Evolutionary conservation across 53 echinoderm and acorn worm genomes (phyloP).

Genomic region (Echinarachnius parma): DNA sequence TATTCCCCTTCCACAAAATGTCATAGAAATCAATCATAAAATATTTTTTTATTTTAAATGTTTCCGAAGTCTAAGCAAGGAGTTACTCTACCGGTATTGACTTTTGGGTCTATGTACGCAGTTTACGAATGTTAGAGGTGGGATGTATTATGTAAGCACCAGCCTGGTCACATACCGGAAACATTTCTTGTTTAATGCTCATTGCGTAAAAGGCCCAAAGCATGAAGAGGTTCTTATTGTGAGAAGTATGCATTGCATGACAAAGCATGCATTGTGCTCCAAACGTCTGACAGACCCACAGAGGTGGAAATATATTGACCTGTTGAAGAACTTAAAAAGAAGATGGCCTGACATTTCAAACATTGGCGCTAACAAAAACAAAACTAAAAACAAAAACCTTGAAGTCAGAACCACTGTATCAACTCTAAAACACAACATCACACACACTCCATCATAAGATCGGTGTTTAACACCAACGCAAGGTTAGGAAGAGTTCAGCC

Average conservation of each 20-base stretch:
- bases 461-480: too few relatives aligned
- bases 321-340: conserved; percentile 24
- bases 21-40: too few relatives aligned
- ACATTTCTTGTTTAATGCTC: conserved; percentile 10
- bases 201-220: not conserved
- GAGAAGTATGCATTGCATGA: conserved; percentile 13
- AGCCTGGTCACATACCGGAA: conserved; percentile 4
- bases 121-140: not conserved
- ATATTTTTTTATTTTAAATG: too few relatives aligned
- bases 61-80: too few relatives aligned
- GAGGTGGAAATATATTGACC: conserved; percentile 32
- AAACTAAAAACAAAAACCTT: too few relatives aligned
- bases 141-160: not conserved
- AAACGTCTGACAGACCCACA: not conserved
- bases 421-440: too few relatives aligned
- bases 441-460: too few relatives aligned
- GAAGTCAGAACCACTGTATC: too few relatives aligned
- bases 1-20: too few relatives aligned
- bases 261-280: conserved; percentile 28
- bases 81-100: too few relatives aligned
- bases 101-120: not conserved
- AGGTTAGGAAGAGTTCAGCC: too few relatives aligned
- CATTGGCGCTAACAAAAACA: too few relatives aligned
- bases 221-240: conserved; percentile 21
- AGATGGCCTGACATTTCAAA: conserved; percentile 10